phyloP scores from a whole-genome alignment of 2,113 vertebrate species.

The Melanerpes aurifrons region DNA sequence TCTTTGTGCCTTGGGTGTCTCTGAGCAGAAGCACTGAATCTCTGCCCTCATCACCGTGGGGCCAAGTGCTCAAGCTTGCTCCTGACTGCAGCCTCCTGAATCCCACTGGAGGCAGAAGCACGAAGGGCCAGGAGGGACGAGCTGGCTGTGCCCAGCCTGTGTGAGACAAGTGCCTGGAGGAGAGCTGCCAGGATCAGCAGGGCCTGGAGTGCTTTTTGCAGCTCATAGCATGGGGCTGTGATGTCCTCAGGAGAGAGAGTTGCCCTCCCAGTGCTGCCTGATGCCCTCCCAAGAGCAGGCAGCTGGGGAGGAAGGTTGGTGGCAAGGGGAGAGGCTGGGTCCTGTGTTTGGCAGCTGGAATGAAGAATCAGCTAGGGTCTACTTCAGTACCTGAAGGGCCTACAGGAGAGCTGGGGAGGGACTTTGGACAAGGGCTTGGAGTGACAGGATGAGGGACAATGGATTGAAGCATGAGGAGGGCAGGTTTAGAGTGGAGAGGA shows the following conservation, averaged over 20 bases:
- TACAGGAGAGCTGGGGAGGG: too few species aligned
- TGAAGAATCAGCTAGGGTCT: not conserved
- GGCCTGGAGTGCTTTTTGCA: not conserved
- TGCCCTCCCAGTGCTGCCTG: not conserved
- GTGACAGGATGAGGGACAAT: too few species aligned
- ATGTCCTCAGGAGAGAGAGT: accelerated
- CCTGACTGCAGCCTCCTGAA: not conserved
- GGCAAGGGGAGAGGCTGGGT: not conserved
- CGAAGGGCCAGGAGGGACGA: not conserved
- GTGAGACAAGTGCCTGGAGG: not conserved
- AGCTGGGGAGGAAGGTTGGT: not conserved
- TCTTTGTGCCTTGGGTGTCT: not conserved
- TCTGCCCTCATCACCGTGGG: accelerated
- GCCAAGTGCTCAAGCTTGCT: not conserved
- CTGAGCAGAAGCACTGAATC: not conserved
- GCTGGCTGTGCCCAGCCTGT: not conserved
- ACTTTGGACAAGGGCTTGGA: too few species aligned
- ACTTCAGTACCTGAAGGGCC: not conserved
- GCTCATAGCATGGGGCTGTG: not conserved
- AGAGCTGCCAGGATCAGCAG: not conserved
- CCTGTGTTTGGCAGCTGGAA: not conserved
- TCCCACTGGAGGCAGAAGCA: not conserved
- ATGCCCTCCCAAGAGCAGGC: not conserved
- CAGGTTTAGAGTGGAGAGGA: too few species aligned
- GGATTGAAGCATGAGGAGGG: too few species aligned